Evolutionary conservation across 2,113 vertebrate species (phyloP).

Genomic region (Hylia prasina): DNA sequence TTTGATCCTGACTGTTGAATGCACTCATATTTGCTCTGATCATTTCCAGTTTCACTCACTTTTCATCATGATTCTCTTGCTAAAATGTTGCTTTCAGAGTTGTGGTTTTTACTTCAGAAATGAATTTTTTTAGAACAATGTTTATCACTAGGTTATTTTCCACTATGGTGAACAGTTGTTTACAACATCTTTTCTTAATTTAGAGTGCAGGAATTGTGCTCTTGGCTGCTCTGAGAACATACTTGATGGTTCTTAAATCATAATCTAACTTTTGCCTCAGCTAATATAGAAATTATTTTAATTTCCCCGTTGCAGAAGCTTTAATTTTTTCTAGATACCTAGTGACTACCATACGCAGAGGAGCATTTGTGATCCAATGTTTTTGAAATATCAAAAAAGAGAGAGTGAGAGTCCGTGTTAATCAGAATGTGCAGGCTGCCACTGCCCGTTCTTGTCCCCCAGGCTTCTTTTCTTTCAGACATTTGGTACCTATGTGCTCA

Average conservation of each 20-base stretch:
- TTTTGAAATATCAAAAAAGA: neutral
- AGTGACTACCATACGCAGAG: neutral
- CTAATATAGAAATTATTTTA: neutral
- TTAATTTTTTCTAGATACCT: neutral
- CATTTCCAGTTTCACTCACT: constrained; percentile 14
- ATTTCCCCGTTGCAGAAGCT: neutral
- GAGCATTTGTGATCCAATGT: neutral
- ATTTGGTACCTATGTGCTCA: neutral
- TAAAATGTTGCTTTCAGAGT: constrained; percentile 1
- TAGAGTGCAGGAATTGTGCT: constrained; percentile 3
- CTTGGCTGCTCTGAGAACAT: neutral
- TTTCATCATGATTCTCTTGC: neutral
- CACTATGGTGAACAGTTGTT: constrained; percentile 19
- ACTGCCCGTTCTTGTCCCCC: rapidly evolving
- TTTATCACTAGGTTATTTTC: constrained; percentile 25
- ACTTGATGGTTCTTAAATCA: constrained; percentile 7
- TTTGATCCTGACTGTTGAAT: neutral
- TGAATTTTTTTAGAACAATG: neutral
- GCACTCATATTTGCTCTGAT: neutral
- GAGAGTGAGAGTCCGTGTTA: neutral
- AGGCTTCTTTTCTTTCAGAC: neutral
- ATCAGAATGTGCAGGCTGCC: neutral
- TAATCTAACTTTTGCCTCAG: neutral
- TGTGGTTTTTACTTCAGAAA: constrained; percentile 22
- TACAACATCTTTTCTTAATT: neutral